Evolutionary conservation across 2,888 invertebrate genomes (phyloP).

Genomic region (Monoplex corrugatus): DNA sequence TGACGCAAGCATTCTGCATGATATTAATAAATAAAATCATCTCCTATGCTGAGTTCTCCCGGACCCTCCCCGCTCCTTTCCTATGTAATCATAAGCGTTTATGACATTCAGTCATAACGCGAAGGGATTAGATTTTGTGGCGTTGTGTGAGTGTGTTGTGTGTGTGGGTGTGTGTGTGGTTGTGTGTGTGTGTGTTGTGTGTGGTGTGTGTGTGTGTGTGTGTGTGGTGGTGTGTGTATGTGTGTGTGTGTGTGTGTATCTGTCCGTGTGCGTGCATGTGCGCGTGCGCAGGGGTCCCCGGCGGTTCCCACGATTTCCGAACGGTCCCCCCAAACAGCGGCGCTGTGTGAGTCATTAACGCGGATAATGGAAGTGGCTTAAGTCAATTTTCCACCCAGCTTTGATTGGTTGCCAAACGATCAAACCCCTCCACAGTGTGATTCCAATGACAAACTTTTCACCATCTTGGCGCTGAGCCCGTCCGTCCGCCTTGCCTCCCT

Average conservation of each 20-base stretch:
- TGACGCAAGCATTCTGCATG: constrained; percentile 14
- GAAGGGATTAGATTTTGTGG: background rate
- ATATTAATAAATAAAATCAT: background rate
- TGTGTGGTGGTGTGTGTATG: background rate
- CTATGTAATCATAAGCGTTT: background rate
- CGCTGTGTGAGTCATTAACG: constrained; percentile 10
- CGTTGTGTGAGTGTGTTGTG: background rate
- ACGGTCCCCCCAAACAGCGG: background rate
- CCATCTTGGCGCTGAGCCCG: constrained; percentile 9
- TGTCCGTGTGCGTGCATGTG: too few relatives aligned
- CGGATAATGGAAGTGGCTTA: constrained; percentile 28
- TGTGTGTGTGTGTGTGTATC: background rate
- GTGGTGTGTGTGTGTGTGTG: background rate
- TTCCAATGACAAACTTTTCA: constrained; percentile 37
- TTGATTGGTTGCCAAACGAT: constrained; percentile 39
- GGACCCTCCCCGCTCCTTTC: background rate
- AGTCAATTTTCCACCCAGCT: constrained; percentile 18
- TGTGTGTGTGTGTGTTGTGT: background rate
- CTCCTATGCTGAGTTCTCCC: background rate
- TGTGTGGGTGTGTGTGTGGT: background rate
- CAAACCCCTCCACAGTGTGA: constrained; percentile 34
- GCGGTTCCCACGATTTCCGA: background rate
- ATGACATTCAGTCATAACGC: background rate
- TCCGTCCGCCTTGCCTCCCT: background rate
- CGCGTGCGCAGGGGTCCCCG: background rate